Evolutionary conservation across 2,888 invertebrate species (phyloP), one percentile per base, ranked within the genome.

Genomic region (Slavum lentiscoides): DNA sequence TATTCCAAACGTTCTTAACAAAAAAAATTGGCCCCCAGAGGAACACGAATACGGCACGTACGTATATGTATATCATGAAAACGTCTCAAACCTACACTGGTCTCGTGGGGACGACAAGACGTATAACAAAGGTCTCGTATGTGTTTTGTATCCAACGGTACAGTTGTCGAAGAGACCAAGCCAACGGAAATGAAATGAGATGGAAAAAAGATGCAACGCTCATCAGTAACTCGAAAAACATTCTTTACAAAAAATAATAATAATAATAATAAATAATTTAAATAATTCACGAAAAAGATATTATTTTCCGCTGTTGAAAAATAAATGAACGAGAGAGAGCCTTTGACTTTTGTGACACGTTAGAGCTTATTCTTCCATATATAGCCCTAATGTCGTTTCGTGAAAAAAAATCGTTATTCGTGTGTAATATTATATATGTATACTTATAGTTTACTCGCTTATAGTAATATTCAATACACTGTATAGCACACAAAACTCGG

Each of bases 1-100:
- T 61, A 49, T 61, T 61, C 61, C 11, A 15, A 19, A 55, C 23
- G 9, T 72, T 43, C n/a, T 61, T 21, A 39, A 59, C 19, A 21
- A 37, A 58, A 39, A 74, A 74, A 62, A 74, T 62, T 53, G 49
- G 19, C 13, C 73, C 73, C 49, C 13, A 8, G 73, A 74, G 62
- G 23, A 19, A 62, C 30, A 55, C 11, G 55, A 55, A 6, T n/a
- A n/a, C 13, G 4, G 55, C 19, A 19, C 17, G 19, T 19, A 23
- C 9, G 53, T 21, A 11, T 15, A 15, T 17, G 1, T 59, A 9
- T 61, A 72, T 21, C 72, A 39, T n/a, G 30, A 62, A 62, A 62
- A 53, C 15, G 62, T 30, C 30, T 53, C 30, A 19, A 19, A 19
- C 17, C n/a, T 55, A 37, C 73, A n/a, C n/a, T 5, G 23, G 30